Evolutionary conservation across 2,797 vertebrate species (phyloP), one percentile per base, ranked within the genome.

Genomic region (Benthosema pterotum): DNA sequence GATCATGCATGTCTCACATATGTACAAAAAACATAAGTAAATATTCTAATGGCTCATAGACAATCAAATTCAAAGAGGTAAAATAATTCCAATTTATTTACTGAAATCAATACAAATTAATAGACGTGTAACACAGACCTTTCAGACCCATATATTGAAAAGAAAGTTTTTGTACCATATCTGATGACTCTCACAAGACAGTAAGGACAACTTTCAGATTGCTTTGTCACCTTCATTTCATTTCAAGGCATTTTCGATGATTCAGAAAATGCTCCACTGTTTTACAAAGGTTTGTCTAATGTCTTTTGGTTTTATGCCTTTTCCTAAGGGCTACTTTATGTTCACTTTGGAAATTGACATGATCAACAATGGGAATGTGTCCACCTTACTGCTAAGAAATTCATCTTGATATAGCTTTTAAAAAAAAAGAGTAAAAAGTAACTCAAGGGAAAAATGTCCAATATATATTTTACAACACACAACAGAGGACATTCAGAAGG

Each of bases 61-160:
- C n/a, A 61, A 19, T 5, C 12, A 57, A 58, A 45, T 19, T 7
- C 18, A 47, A 69, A 1, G 12, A 69, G 19, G 11, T 73, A 74
- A 77, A 81, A 76, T 83, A 68, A 75, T 78, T 86, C 42, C 59
- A 52, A 69, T 75, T 55, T 75, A 82, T 90, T 91, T 86, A 87
- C 83, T 87, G 73, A 84, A 68, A 75, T 77, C 71, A 63, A 69
- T 74, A 79, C 79, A 85, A 80, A 69, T 64, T 48, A 57, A 25
- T 38, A 60, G 70, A 75, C 52, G 46, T 60, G 42, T 47, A 46
- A 19, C 51, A 43, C 50, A 73, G 11, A 63, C 59, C 9, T 16
- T 60, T 55, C 9, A 8, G 47, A 52, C 42, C 62, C 25, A 28
- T 15, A 42, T 16, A 18, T 50, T 54, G 57, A 71, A 22, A 65